phyloP scores from a whole-genome alignment of 2,888 invertebrate species.

The Stenodera caucasica region DNA sequence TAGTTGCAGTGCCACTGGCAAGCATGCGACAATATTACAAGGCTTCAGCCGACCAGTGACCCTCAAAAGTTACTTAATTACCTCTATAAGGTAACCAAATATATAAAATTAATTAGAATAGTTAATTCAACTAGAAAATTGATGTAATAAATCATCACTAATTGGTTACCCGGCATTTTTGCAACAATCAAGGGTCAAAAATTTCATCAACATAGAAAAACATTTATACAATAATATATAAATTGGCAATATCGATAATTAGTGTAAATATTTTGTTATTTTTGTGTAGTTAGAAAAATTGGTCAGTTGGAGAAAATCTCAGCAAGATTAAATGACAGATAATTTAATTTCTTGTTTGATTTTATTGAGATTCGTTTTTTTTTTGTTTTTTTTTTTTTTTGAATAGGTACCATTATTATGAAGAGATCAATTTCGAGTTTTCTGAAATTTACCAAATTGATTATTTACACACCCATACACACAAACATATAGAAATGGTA shows the following conservation, averaged over 20 bases:
- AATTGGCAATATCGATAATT: too few species aligned
- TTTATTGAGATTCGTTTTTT: too few species aligned
- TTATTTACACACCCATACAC: too few species aligned
- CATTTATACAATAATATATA: not conserved
- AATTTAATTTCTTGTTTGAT: too few species aligned
- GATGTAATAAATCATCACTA: not conserved
- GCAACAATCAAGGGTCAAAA: constrained; percentile 26
- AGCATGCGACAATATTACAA: constrained; percentile 54
- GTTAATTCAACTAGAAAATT: too few species aligned
- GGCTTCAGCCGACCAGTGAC: constrained; percentile 51
- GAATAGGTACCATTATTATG: too few species aligned
- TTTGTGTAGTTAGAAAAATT: too few species aligned
- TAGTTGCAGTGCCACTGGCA: constrained; percentile 57
- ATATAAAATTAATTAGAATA: constrained; percentile 11
- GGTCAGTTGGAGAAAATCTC: too few species aligned
- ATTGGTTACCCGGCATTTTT: constrained; percentile 25
- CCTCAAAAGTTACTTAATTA: constrained; percentile 40
- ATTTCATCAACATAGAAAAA: not conserved
- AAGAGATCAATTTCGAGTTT: too few species aligned
- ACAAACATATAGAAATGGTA: not conserved
- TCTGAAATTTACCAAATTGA: too few species aligned
- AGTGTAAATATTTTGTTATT: not conserved
- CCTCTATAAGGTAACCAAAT: constrained; percentile 34
- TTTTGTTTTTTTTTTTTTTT: too few species aligned
- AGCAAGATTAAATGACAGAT: too few species aligned